Base-by-base conservation (phyloP, 2,113 vertebrate genomes). In the Sinocyclocheilus anophthalmus region DNA sequence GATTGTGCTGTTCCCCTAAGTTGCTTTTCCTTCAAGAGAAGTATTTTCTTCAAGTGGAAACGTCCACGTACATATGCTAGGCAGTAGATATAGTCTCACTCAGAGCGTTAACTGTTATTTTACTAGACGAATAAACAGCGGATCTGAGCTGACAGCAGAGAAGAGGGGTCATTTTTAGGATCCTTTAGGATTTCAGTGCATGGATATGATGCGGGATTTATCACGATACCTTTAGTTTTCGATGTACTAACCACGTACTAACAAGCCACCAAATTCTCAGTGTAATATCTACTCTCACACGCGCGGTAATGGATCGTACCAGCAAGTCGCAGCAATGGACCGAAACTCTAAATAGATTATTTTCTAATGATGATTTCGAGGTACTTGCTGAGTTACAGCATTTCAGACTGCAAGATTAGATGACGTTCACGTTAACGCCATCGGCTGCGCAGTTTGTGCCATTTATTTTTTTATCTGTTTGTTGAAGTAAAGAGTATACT, bases 391-490 rank as follows among this genome's bases (percentile, higher is more conserved):
- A 87, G 85, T 89, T 85, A n/a, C 53, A 85, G 67, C 75, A 82
- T 87, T 82, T 86, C 84, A 82, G 78, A 85, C 88, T 85, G 88
- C 88, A 33, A 48, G 75, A 81, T 87, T 10, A 61, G 87, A 86
- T 87, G 79, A 76, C 30, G 3, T 11, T 33, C 6, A 9, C 53
- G 18, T 77, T 69, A 37, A 86, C 63, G 50, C 70, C 85, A 81
- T 84, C 75, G 53, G 87, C 83, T 85, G 73, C 79, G 88, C 89
- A 85, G 90, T 84, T 61, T 82, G 85, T 88, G 89, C 88, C 88
- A 86, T 90, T 91, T 89, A 88, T 92, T 91, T 92, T 89, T 91
- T 84, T 90, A 89, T 88, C 87, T 86, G 76, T 90, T 90, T 77
- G 48, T 77, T 77, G 79, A 88, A 86, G 87, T 85, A 86, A 87